Percentiles rank a stretch among this genome's conserved stretches.
These are phyloP conservation scores for Drosophila siamana DNA, from an alignment of 2,888 invertebrate species.

Conservation along the genomic window DNA sequence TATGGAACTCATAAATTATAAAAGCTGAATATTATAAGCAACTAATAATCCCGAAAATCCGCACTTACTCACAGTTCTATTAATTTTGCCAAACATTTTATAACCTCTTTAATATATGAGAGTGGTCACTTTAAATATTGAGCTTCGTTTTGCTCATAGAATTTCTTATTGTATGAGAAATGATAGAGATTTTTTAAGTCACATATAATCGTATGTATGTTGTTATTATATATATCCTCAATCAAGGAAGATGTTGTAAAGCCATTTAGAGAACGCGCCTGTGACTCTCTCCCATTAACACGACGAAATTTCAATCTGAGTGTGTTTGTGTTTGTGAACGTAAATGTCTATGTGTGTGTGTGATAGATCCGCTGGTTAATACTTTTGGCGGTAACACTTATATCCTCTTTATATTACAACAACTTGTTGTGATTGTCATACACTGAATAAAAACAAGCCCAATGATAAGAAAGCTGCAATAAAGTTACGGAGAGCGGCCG, in stretches of 20 bases:
- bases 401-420: conserved; percentile 56
- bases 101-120: no score
- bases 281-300: no score
- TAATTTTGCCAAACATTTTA: no score
- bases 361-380: conserved; percentile 47
- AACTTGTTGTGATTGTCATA: conserved; percentile 47
- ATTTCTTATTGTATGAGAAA: neutral
- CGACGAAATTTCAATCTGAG: no score
- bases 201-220: conserved; percentile 46
- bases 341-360: conserved; percentile 1
- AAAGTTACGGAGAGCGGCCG: conserved; percentile 7
- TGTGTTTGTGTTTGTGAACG: no score
- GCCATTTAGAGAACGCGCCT: no score
- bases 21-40: no score
- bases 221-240: conserved; percentile 15
- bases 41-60: no score
- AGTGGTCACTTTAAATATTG: no score
- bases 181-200: conserved; percentile 22
- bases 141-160: no score
- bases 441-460: conserved; percentile 2
- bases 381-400: conserved; percentile 67
- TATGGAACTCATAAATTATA: no score
- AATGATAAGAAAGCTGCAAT: conserved; percentile 19
- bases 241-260: conserved; percentile 16
- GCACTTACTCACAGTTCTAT: no score